These are phyloP conservation scores for Heteromurus nitidus DNA, from an alignment of 2,888 invertebrate species.

Conservation along the genomic window DNA sequence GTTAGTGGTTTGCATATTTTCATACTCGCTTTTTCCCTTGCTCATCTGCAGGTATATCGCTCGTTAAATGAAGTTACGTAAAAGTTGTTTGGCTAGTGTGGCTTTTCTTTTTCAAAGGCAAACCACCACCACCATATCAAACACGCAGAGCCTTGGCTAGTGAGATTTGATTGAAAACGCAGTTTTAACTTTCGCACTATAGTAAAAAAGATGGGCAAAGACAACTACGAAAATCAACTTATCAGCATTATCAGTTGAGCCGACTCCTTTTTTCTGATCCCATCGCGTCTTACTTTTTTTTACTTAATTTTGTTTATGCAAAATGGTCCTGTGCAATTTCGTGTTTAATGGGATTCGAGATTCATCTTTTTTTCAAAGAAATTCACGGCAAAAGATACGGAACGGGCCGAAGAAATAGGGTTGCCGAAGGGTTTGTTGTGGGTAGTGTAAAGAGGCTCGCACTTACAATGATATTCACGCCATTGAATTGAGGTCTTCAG, in stretches of 20 bases:
- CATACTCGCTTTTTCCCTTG: neutral
- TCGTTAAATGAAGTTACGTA: slow-evolving; percentile 26
- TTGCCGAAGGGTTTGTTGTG: too few species aligned
- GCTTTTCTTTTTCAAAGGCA: neutral
- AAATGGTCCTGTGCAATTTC: neutral
- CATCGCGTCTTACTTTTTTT: neutral
- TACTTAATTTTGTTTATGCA: neutral
- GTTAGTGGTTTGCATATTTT: slow-evolving; percentile 31
- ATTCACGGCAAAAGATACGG: too few species aligned
- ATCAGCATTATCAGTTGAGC: neutral
- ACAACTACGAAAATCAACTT: slow-evolving; percentile 13
- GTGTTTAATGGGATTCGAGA: neutral
- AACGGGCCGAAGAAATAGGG: too few species aligned
- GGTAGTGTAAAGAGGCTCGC: too few species aligned
- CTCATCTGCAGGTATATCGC: too few species aligned
- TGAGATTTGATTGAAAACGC: slow-evolving; percentile 16
- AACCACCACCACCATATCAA: neutral
- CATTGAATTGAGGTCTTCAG: slow-evolving; percentile 57
- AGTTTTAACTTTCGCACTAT: too few species aligned
- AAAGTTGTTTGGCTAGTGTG: slow-evolving; percentile 55
- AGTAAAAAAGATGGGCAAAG: neutral
- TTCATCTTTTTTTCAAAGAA: too few species aligned
- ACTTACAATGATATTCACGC: slow-evolving; percentile 15
- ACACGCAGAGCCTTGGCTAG: too few species aligned
- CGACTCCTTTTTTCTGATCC: neutral